Evolutionary conservation across 2,888 invertebrate species (phyloP).

Genomic region (Asteroscopus sphinx): DNA sequence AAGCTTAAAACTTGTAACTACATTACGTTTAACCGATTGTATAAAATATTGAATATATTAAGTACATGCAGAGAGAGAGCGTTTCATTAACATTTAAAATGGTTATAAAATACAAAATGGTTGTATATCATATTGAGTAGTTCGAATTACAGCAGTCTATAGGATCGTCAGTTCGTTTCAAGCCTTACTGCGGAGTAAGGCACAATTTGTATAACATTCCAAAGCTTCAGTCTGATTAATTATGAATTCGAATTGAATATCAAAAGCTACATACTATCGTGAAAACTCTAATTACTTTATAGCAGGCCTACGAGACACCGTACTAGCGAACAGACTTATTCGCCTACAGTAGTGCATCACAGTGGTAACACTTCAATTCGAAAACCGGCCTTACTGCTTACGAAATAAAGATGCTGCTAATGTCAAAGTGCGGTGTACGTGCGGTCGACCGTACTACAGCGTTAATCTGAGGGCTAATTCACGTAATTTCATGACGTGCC

Average conservation of each 20-base stretch:
- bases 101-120: constrained; percentile 4
- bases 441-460: too few species aligned
- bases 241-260: constrained; percentile 6
- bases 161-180: constrained; percentile 7
- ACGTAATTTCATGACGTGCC: too few species aligned
- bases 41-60: constrained; percentile 12
- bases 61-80: constrained; percentile 28
- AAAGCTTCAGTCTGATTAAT: constrained; percentile 32
- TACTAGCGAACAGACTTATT: too few species aligned
- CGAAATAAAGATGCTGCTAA: too few species aligned
- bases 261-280: constrained; percentile 4
- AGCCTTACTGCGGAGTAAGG: constrained; percentile 32
- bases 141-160: constrained; percentile 8
- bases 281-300: neutral
- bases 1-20: neutral
- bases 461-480: too few species aligned
- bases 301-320: too few species aligned
- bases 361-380: too few species aligned
- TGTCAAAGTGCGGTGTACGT: too few species aligned
- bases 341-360: too few species aligned
- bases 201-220: constrained; percentile 29
- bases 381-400: too few species aligned
- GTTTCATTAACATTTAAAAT: constrained; percentile 10
- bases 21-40: constrained; percentile 1
- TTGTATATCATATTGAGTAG: constrained; percentile 4